Conservation (phyloP, 1,140 invertebrate genomes). For the Plectrocnemia conspersa region DNA sequence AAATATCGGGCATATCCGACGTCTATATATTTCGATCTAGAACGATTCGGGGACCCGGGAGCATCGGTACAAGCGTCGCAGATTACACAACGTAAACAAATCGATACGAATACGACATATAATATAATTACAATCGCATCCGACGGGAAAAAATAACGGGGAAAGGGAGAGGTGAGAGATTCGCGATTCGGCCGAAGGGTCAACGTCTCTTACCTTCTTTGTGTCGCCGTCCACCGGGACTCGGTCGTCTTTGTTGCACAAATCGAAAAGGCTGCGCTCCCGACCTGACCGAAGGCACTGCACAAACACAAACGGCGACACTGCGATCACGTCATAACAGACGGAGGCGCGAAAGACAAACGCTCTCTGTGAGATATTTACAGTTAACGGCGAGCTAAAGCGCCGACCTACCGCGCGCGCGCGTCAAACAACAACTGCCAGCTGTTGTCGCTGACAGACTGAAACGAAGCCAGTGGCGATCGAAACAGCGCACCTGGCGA, state of each 20-base stretch:
- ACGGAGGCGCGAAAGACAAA: background rate
- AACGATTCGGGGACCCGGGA: too few relatives aligned
- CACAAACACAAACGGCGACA: constrained; percentile 1
- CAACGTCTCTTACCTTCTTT: constrained; percentile 23
- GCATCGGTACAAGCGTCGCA: too few relatives aligned
- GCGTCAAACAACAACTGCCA: constrained; percentile 7
- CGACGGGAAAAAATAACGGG: background rate
- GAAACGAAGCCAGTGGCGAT: background rate
- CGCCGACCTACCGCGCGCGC: background rate
- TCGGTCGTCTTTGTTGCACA: background rate
- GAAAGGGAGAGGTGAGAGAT: background rate
- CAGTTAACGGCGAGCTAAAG: background rate
- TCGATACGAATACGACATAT: constrained; percentile 26
- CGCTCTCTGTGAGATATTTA: constrained; percentile 6
- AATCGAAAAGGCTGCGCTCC: too few relatives aligned
- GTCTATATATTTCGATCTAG: too few relatives aligned
- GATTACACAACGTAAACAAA: constrained; percentile 31
- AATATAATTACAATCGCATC: background rate
- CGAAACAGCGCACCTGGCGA: background rate
- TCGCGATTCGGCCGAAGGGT: constrained; percentile 1
- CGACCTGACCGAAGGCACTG: too few relatives aligned
- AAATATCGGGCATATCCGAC: too few relatives aligned
- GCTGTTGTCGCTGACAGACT: constrained; percentile 18
- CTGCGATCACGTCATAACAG: background rate
- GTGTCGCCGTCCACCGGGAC: constrained; percentile 6